Evolutionary conservation across 2,113 vertebrate species (phyloP).

Genomic region (Cercocebus atys): DNA sequence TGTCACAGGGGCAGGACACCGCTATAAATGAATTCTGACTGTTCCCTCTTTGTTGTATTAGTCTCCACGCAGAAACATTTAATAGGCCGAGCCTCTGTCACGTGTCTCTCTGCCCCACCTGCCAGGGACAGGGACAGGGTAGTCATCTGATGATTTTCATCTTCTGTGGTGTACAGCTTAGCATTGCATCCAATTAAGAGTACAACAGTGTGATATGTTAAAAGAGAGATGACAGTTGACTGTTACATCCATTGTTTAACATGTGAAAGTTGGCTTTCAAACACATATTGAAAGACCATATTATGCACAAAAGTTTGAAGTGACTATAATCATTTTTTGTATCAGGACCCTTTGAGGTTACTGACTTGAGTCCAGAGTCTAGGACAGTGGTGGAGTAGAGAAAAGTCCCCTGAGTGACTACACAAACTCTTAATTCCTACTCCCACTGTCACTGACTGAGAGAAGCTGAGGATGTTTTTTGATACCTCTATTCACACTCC

Average conservation of each 20-base stretch:
- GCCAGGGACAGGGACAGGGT: neutral
- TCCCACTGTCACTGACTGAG: neutral
- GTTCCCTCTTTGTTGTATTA: neutral
- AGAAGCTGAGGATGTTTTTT: neutral
- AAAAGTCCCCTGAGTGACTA: neutral
- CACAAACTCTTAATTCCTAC: neutral
- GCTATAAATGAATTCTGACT: neutral
- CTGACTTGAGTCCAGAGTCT: neutral
- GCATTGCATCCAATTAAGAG: neutral
- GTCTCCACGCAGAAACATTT: neutral
- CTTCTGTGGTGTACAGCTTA: neutral
- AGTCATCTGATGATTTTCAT: neutral
- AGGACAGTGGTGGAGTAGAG: neutral
- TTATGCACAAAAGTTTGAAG: neutral
- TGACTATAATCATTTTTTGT: neutral
- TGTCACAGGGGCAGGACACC: neutral
- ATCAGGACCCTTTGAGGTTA: neutral
- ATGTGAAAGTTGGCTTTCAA: neutral
- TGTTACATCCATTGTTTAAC: neutral
- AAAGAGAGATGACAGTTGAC: neutral
- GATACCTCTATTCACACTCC: neutral
- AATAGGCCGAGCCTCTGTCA: neutral
- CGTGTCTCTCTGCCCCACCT: neutral
- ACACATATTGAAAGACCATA: neutral
- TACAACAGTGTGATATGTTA: neutral